Evolutionary conservation across 2,113 vertebrate species (phyloP).

Genomic region (Peromyscus polionotus): DNA sequence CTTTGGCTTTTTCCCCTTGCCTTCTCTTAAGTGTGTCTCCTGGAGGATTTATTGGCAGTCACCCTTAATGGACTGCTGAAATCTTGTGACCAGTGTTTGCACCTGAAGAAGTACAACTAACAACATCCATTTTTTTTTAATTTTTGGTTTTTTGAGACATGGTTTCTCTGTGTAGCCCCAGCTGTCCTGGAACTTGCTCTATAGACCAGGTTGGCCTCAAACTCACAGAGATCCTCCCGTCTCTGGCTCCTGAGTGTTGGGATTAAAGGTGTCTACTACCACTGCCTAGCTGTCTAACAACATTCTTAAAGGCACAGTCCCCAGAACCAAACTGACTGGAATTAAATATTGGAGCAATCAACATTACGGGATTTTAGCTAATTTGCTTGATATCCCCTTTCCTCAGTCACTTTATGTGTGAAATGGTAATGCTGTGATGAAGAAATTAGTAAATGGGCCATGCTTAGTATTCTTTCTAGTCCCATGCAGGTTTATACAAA

Average conservation of each 20-base stretch:
- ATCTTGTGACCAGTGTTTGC: not conserved
- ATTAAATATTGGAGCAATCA: not conserved
- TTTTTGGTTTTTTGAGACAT: not conserved
- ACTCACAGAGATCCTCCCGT: not conserved
- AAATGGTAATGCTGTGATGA: not conserved
- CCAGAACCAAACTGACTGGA: not conserved
- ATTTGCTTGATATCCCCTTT: not conserved
- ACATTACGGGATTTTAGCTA: not conserved
- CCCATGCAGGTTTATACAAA: not conserved
- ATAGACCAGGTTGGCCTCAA: not conserved
- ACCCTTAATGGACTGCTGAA: not conserved
- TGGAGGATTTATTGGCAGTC: not conserved
- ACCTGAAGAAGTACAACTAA: not conserved
- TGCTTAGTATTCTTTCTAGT: not conserved
- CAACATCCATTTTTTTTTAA: not conserved
- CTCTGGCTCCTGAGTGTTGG: not conserved
- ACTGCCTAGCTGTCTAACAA: not conserved
- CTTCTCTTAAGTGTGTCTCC: not conserved
- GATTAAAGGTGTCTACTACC: not conserved
- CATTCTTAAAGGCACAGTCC: constrained; percentile 2
- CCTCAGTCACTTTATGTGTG: constrained; percentile 41
- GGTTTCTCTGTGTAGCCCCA: not conserved
- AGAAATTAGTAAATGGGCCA: not conserved
- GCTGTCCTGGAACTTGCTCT: not conserved
- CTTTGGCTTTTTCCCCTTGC: not conserved